Conservation (phyloP, 2,113 vertebrate species). For the Melanerpes aurifrons region DNA sequence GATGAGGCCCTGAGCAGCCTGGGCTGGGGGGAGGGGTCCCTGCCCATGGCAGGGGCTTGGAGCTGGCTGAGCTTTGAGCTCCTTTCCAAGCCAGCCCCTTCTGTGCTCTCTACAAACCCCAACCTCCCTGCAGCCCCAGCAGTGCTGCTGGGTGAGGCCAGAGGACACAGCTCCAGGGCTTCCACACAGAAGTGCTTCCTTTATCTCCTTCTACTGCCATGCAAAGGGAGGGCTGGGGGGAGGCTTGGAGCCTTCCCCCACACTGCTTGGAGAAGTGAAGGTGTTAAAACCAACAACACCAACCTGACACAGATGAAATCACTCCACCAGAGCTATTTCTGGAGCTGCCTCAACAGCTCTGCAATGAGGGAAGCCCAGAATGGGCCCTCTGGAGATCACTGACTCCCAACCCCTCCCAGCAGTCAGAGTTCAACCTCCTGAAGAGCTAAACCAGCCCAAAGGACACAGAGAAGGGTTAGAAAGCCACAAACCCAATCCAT, state of each 20-base stretch:
- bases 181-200: rapidly evolving
- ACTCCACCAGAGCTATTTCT: neutral
- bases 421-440: rapidly evolving
- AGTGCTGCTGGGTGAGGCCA: neutral
- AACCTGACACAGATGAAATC: neutral
- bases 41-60: too few relatives aligned
- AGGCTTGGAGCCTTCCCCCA: neutral
- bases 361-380: too few relatives aligned
- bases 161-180: neutral
- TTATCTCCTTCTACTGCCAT: rapidly evolving
- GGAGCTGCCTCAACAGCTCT: neutral
- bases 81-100: too few relatives aligned
- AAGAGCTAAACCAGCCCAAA: neutral
- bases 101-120: rapidly evolving
- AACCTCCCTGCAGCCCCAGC: rapidly evolving
- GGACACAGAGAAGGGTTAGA: neutral
- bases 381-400: too few relatives aligned
- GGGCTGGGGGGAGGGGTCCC: too few relatives aligned
- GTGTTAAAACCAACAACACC: neutral
- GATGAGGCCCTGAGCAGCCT: too few relatives aligned
- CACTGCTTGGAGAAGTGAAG: neutral
- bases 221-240: neutral
- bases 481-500: neutral
- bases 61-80: too few relatives aligned
- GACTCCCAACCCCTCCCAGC: rapidly evolving